Evolutionary conservation across 2,113 vertebrate genomes (phyloP).

Genomic region (Atlantisia rogersi): DNA sequence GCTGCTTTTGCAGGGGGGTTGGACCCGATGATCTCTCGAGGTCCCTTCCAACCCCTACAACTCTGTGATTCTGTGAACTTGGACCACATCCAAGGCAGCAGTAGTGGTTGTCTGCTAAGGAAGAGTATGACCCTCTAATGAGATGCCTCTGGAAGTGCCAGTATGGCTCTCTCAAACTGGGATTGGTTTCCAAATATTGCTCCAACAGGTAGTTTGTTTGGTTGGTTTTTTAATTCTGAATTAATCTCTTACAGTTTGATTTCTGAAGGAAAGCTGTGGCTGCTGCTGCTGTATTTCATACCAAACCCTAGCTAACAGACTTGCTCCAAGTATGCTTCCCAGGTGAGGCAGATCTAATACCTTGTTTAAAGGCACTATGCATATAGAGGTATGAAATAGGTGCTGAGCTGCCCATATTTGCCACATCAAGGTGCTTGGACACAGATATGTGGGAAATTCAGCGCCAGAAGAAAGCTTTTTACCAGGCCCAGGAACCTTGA

Average conservation of each 20-base stretch:
- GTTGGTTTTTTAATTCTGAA: not conserved
- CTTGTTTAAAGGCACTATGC: not conserved
- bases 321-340: not conserved
- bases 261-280: not conserved
- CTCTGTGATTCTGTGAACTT: no score
- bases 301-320: not conserved
- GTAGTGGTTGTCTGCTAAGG: not conserved
- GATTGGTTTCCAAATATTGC: not conserved
- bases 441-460: not conserved
- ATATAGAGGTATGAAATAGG: not conserved
- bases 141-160: not conserved
- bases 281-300: not conserved
- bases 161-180: not conserved
- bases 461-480: not conserved
- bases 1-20: no score
- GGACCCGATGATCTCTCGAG: no score
- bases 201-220: not conserved
- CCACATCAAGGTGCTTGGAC: not conserved
- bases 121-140: not conserved
- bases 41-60: no score
- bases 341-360: not conserved
- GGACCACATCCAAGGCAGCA: not conserved
- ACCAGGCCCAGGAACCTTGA: not conserved
- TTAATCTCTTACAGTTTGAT: not conserved
- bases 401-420: not conserved